Evolutionary conservation across 2,888 invertebrate genomes (phyloP), one percentile per base, ranked within the genome.

Genomic region (Deilephila elpenor): DNA sequence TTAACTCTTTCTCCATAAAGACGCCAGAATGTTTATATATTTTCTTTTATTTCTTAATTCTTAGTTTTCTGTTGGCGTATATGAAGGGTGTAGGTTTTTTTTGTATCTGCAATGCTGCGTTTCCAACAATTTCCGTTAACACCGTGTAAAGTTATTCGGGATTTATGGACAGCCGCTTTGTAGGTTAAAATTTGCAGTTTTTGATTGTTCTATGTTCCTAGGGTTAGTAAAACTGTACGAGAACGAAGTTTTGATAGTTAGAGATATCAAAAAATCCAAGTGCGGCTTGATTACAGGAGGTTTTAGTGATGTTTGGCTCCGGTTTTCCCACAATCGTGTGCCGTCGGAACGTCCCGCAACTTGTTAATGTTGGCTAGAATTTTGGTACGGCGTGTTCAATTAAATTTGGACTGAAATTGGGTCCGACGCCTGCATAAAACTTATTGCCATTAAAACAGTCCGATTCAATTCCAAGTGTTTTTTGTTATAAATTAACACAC

Each of bases 401-500:
- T 67, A 17, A 25, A 25, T 67, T 67, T 51, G 25, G 5, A 3
- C 25, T 6, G 44, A 67, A 25, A 25, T 51, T 67, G 51, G 25
- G 25, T 51, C 44, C 25, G 17, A 51, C 20, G 51, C 51, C 20
- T 32, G 51, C 8, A 51, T 51, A 7, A 25, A 51, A 25, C 67
- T 51, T 37, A 17, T 37, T 32, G 25, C 8, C 14, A 32, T 51
- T 67, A n/a, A 34, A 62, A 62, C 34, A 7, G 8, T 34, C 62
- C 8, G n/a, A 32, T 62, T 37, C 34, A 14, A 67, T 25, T 67
- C 25, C 20, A 25, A 51, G 14, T 17, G 25, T 44, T 44, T 20
- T 14, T 64, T 64, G 51, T 67, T 44, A 67, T 25, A 67, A 37
- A n/a, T 61, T 64, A 14, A 64, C 64, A 37, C 20, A 20, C 37